A percentile compares a stretch with the other conserved stretches of the same genome.
phyloP scores from a whole-genome alignment of 2,888 invertebrate species.

The Lamellibrachia columna region DNA sequence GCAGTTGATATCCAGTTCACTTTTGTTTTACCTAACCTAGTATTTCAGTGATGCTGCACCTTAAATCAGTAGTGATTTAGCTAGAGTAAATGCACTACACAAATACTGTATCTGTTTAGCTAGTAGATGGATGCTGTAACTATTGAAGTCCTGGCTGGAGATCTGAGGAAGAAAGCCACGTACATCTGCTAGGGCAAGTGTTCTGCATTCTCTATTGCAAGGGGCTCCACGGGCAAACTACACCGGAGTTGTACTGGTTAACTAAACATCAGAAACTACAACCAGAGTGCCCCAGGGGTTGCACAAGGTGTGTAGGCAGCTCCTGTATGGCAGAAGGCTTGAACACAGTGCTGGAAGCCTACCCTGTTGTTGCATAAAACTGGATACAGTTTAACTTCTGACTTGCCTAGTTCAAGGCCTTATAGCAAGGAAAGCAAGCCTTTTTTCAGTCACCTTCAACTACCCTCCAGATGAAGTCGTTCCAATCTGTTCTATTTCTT shows the following conservation, averaged over 20 bases:
- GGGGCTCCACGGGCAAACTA: background rate
- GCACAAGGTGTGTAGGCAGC: background rate
- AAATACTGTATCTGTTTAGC: too few species aligned
- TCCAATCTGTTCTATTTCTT: background rate
- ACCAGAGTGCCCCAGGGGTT: background rate
- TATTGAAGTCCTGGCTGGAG: background rate
- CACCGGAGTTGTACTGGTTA: background rate
- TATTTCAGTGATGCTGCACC: too few species aligned
- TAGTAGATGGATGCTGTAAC: background rate
- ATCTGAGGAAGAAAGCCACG: background rate
- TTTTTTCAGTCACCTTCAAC: background rate
- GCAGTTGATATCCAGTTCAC: too few species aligned
- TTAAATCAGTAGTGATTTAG: too few species aligned
- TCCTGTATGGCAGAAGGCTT: background rate
- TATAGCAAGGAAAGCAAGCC: background rate
- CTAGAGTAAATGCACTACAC: too few species aligned
- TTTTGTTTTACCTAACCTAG: too few species aligned
- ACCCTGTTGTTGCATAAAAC: background rate
- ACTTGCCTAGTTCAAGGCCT: background rate
- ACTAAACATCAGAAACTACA: background rate
- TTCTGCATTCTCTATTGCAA: background rate
- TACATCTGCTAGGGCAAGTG: background rate
- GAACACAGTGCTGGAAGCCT: background rate
- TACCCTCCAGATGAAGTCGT: background rate
- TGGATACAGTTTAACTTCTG: background rate